Conservation (phyloP, 2,797 vertebrate genomes). For the Nannoperca obscura region DNA sequence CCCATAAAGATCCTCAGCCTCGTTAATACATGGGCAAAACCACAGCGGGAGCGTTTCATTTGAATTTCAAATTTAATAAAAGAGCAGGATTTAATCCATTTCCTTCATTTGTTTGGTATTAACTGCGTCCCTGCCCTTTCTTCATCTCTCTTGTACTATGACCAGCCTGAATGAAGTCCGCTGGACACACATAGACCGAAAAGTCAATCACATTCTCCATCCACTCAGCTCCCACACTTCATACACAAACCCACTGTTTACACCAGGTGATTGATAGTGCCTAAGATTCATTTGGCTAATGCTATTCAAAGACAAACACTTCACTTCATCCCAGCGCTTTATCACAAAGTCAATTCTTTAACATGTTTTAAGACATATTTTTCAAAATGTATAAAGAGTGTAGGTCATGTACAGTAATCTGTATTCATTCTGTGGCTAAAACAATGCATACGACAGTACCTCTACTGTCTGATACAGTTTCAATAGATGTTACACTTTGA, state of each 20-base stretch:
- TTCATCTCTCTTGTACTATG: conserved; percentile 52
- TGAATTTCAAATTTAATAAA: conserved; percentile 98
- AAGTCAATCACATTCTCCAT: conserved; percentile 94
- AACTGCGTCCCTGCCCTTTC: conserved; percentile 90
- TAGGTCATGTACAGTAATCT: neutral
- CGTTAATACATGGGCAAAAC: conserved; percentile 60
- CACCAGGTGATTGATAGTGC: conserved; percentile 89
- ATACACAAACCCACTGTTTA: conserved; percentile 83
- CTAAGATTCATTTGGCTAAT: conserved; percentile 90
- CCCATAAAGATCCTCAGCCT: conserved; percentile 24
- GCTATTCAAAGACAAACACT: conserved; percentile 65
- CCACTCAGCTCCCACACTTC: conserved; percentile 78
- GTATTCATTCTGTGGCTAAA: neutral
- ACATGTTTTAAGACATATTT: neutral
- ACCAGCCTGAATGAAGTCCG: conserved; percentile 89
- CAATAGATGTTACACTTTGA: neutral
- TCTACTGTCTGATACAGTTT: neutral
- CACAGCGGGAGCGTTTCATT: conserved; percentile 91
- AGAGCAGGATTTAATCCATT: conserved; percentile 93
- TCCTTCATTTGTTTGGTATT: conserved; percentile 95
- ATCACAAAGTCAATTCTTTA: neutral
- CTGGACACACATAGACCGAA: conserved; percentile 82
- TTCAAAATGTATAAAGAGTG: neutral
- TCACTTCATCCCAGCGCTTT: conserved; percentile 7
- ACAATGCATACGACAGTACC: neutral